phyloP scores from a whole-genome alignment of 2,888 invertebrate genomes.

The Fragum sueziense region DNA sequence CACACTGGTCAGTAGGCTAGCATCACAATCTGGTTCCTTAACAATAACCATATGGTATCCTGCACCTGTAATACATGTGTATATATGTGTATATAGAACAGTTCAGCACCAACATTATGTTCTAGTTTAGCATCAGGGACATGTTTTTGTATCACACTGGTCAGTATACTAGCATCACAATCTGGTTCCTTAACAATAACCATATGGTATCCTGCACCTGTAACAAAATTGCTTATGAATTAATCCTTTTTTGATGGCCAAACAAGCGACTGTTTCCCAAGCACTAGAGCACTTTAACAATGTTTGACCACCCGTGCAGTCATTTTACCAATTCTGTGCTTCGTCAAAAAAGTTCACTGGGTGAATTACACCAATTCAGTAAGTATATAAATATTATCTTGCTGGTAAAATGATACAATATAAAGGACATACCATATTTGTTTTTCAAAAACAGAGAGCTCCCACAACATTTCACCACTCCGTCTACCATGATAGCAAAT shows the following conservation, averaged over 20 bases:
- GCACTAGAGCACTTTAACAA: too few species aligned
- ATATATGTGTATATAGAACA: conserved; percentile 78
- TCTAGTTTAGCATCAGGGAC: conserved; percentile 87
- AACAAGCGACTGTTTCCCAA: too few species aligned
- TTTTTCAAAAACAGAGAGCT: conserved; percentile 89
- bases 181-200: conserved; percentile 85
- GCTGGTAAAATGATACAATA: too few species aligned
- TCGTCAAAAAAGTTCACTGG: too few species aligned
- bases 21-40: conserved; percentile 84
- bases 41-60: conserved; percentile 91
- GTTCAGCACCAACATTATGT: conserved; percentile 78
- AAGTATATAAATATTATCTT: too few species aligned
- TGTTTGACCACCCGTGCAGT: too few species aligned
- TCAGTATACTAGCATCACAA: conserved; percentile 84
- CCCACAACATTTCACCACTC: conserved; percentile 91
- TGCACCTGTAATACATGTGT: conserved; percentile 85
- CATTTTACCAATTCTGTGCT: too few species aligned
- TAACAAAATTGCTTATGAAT: too few species aligned
- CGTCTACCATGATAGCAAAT: conserved; percentile 93
- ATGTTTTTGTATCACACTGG: conserved; percentile 86
- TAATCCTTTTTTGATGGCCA: too few species aligned
- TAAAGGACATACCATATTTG: conserved; percentile 87
- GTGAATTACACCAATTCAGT: too few species aligned
- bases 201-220: conserved; percentile 91
- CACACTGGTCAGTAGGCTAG: conserved; percentile 84